Conservation (phyloP, 2,113 vertebrate species). For the Paradisaea rubra region DNA sequence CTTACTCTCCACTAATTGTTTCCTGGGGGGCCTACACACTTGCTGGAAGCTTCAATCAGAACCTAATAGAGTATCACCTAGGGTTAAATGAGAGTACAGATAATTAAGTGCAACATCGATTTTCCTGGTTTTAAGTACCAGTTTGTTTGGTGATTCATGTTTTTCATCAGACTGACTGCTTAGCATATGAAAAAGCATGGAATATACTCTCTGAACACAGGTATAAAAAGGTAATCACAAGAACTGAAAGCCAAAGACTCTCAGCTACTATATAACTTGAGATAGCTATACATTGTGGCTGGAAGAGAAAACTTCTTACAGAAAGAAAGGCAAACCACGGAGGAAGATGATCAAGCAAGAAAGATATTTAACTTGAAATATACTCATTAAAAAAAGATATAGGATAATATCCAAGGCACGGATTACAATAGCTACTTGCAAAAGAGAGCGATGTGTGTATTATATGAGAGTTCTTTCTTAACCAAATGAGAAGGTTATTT, state of each 20-base stretch:
- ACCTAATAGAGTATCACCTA: neutral
- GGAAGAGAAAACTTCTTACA: neutral
- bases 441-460: neutral
- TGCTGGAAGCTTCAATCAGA: neutral
- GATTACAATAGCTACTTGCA: neutral
- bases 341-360: neutral
- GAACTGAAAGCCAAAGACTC: neutral
- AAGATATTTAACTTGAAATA: neutral
- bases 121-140: neutral
- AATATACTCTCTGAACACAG: neutral
- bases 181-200: neutral
- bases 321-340: neutral
- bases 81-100: neutral
- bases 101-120: neutral
- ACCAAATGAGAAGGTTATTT: constrained; percentile 18
- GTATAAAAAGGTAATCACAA: neutral
- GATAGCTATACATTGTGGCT: neutral
- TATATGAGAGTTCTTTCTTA: neutral
- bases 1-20: neutral
- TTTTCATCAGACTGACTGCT: neutral
- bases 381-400: neutral
- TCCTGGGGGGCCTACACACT: neutral
- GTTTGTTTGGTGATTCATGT: neutral
- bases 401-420: neutral
- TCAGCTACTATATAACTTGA: neutral